Evolutionary conservation across 2,888 invertebrate genomes (phyloP).

Genomic region (Hirtodrosophila cameraria): DNA sequence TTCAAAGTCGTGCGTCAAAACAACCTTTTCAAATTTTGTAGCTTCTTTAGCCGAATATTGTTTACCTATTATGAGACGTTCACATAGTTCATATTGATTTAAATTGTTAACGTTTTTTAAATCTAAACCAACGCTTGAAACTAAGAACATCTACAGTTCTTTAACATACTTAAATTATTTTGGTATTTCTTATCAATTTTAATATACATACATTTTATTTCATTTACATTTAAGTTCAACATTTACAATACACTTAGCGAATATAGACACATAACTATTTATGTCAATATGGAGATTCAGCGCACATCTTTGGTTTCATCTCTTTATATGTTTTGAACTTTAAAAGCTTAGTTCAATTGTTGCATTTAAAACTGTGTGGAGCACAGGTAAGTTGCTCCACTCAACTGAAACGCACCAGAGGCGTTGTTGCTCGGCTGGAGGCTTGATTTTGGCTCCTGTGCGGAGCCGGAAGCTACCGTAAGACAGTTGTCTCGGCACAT

Average conservation of each 20-base stretch:
- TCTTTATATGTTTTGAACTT: constrained; percentile 1
- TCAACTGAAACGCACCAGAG: constrained; percentile 37
- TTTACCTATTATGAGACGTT: too few relatives aligned
- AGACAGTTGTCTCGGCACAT: constrained; percentile 83
- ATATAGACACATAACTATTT: constrained; percentile 37
- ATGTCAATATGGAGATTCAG: constrained; percentile 40
- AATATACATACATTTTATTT: constrained; percentile 54
- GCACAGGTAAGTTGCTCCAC: constrained; percentile 23
- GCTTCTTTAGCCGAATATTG: too few relatives aligned
- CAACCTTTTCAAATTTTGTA: too few relatives aligned
- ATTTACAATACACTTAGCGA: constrained; percentile 51
- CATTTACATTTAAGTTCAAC: constrained; percentile 53
- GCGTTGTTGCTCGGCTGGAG: constrained; percentile 25
- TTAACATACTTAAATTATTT: constrained; percentile 33
- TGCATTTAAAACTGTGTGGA: constrained; percentile 59
- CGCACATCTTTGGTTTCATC: constrained; percentile 59
- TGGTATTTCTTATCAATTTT: constrained; percentile 18
- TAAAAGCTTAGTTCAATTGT: background rate
- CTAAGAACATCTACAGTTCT: constrained; percentile 1
- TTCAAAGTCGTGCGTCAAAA: too few relatives aligned
- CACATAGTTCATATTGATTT: too few relatives aligned
- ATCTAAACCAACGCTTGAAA: too few relatives aligned
- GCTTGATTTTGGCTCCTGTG: constrained; percentile 14
- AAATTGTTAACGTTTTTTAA: too few relatives aligned
- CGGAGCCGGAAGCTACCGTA: constrained; percentile 80